Base-by-base conservation (phyloP, 2,797 vertebrate species). In the Sebastes ruberrimus region DNA sequence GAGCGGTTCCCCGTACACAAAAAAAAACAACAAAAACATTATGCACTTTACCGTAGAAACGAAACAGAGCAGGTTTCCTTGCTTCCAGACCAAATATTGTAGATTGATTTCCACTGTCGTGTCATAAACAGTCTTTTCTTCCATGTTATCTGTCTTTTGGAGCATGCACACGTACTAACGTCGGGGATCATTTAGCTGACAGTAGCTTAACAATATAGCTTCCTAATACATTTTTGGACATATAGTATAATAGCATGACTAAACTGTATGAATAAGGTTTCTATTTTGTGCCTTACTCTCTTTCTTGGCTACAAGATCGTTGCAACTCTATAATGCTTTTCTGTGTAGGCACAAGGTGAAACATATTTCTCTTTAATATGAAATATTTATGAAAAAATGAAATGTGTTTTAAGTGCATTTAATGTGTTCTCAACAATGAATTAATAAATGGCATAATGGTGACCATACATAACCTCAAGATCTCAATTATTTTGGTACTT, bases 221-320 rank as follows among this genome's bases (percentile, higher is more conserved):
- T 95, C 92, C 82, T 90, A 90, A 93, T 94, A 92, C 84, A 92
- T 95, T 95, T 92, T 93, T 92, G 92, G 84, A 95, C 83, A 84
- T 86, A 87, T 86, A 88, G 79, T 93, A 90, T 95, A 93, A 87
- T 92, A 96, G 97, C 97, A 97, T 97, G 97, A 95, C 88, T 95
- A 94, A 94, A 93, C 66, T 93, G 84, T 93, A 93, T 94, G 85
- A 85, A 92, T 91, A 92, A 93, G 88, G 89, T 95, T 93, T 89
- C 91, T 92, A 88, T 94, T 93, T 92, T 94, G 97, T 98, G 98
- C 97, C 98, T 98, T 98, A 97, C 94, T 96, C 94, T 96, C 89
- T 85, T 83, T 96, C 95, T 96, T 93, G 95, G 83, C 92, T 96
- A 96, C 84, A 95, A 95, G 81, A 80, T 76, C 69, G 71, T 93